phyloP scores from a whole-genome alignment of 2,113 vertebrate genomes.

The Pantherophis guttatus region DNA sequence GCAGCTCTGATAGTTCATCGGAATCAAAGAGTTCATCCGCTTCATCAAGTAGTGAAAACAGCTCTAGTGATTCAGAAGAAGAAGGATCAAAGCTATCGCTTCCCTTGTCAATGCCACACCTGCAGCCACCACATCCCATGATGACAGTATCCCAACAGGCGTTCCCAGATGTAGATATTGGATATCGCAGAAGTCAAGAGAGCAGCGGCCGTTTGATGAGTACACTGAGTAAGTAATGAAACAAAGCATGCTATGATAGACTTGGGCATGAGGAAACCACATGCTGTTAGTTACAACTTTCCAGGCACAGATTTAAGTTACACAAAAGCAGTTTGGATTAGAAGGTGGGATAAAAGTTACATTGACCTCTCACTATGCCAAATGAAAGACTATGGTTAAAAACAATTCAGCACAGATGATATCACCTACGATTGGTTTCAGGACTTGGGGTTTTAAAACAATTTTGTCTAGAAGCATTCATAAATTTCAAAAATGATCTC shows the following conservation, averaged over 20 bases:
- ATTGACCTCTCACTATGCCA: conserved; percentile 36
- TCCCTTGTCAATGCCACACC: conserved; percentile 54
- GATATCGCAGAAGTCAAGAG: conserved; percentile 73
- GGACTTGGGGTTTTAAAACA: conserved; percentile 34
- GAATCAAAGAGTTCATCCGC: conserved; percentile 92
- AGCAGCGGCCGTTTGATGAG: conserved; percentile 80
- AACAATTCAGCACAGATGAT: conserved; percentile 38
- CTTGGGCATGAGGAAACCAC: conserved; percentile 57
- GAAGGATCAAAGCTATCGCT: conserved; percentile 65
- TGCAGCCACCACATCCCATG: conserved; percentile 69
- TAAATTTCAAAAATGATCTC: not conserved
- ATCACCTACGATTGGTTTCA: conserved; percentile 39
- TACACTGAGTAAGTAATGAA: conserved; percentile 88
- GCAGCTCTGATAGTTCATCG: conserved; percentile 89
- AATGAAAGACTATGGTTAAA: conserved; percentile 54
- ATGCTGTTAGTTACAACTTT: conserved; percentile 57
- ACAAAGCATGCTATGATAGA: conserved; percentile 47
- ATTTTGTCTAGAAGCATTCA: conserved; percentile 46
- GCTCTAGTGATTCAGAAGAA: conserved; percentile 87
- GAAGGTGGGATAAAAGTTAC: conserved; percentile 38
- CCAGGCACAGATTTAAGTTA: conserved; percentile 58
- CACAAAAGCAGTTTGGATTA: conserved; percentile 46
- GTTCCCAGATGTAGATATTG: conserved; percentile 63
- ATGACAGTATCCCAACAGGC: conserved; percentile 71
- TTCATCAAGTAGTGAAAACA: conserved; percentile 81